Percentiles rank a stretch among this genome's conserved stretches.
Evolutionary conservation across 2,113 vertebrate species (phyloP).

Genomic region (Mormyrus lacerda): DNA sequence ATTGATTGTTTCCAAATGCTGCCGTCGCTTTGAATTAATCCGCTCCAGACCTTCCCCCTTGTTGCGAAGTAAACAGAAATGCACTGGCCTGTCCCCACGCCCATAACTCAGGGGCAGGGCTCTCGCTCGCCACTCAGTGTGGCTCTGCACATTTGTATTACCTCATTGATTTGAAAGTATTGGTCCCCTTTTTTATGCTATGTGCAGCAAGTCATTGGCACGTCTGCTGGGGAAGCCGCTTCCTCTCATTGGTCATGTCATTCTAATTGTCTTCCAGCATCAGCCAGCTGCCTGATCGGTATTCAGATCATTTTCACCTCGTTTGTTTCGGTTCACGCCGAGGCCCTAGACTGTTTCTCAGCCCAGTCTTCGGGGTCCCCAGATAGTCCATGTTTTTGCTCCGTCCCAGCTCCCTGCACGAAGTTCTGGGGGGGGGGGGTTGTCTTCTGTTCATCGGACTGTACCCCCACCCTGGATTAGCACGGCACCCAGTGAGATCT

Average conservation of each 20-base stretch:
- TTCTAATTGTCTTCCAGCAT: neutral
- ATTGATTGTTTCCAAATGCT: slow-evolving; percentile 69
- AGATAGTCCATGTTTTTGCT: neutral
- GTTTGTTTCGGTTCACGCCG: neutral
- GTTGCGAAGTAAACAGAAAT: slow-evolving; percentile 58
- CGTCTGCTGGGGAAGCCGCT: neutral
- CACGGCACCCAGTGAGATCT: neutral
- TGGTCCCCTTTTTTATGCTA: neutral
- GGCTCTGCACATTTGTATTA: neutral
- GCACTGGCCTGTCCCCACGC: slow-evolving; percentile 38
- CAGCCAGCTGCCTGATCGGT: neutral
- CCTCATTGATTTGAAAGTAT: neutral
- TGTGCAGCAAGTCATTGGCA: neutral
- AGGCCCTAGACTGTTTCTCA: neutral
- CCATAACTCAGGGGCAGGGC: neutral
- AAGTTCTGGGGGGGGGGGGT: neutral
- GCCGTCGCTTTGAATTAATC: slow-evolving; percentile 60
- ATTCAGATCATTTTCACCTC: neutral
- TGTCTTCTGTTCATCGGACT: neutral
- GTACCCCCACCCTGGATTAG: neutral
- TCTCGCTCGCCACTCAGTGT: neutral
- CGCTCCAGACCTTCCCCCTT: slow-evolving; percentile 52
- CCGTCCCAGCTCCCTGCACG: neutral
- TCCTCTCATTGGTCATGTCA: neutral
- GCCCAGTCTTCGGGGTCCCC: neutral